Base-by-base conservation (phyloP, 2,888 invertebrate genomes). In the Gymnocheta viridis region DNA sequence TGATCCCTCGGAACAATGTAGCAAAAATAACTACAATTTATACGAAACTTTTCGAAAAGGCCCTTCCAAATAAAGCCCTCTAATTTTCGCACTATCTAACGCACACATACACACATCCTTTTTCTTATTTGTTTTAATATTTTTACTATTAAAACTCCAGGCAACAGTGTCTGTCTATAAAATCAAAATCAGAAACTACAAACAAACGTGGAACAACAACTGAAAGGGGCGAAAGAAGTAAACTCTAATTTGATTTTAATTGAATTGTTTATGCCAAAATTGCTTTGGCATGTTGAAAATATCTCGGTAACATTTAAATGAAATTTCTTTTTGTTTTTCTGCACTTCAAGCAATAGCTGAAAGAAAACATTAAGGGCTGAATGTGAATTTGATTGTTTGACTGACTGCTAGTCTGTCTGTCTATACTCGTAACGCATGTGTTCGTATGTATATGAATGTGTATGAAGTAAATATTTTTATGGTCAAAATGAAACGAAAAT, bases 241-340 rank as follows among this genome's bases (percentile, higher is more conserved):
- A 69, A 77, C 69, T 77, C 77, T 77, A 78, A 82, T 82, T 77
- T 82, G 77, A 72, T 82, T 82, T 82, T 82, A 82, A 82, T 82
- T 82, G 82, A 82, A 82, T 82, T 82, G 82, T 82, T 82, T 82
- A 60, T 78, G 77, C 66, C 72, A 82, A 82, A 74, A 82, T 66
- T 82, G 82, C 77, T 77, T 66, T 67, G 77, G 66, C 72, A 72
- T 72, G 49, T 51, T 49, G 49, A 69, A 69, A 54, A 14, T 56
- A 70, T 44, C 70, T 47, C 49, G 41, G 29, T 35, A 38, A 32
- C 17, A 32, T 60, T 56, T 56, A 32, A 32, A 32, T 7, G 32
- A 4, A 74, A 32, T 17, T 17, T 17, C 7, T 27, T 41, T 62
- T 60, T 38, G 17, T n/a, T 22, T 27, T 62, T 5, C n/a, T 38